These are phyloP conservation scores for Diadromus collaris DNA, from an alignment of 2,888 invertebrate species.

Conservation along the genomic window DNA sequence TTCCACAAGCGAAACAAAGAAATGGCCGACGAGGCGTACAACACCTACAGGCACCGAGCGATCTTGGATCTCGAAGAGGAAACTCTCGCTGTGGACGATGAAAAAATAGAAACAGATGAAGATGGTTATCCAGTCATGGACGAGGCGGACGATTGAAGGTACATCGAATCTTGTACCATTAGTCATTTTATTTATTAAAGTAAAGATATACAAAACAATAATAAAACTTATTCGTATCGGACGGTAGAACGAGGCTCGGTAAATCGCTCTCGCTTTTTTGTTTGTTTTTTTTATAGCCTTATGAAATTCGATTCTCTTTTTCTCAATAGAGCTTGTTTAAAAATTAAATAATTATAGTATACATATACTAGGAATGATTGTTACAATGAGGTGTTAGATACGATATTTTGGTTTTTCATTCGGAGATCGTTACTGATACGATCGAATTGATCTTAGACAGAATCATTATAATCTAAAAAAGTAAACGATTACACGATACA, in stretches of 20 bases:
- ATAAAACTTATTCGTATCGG: conserved; percentile 66
- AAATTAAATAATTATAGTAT: conserved; percentile 54
- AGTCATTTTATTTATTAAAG: conserved; percentile 60
- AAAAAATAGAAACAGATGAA: not conserved
- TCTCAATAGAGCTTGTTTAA: conserved; percentile 51
- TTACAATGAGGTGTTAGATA: conserved; percentile 51
- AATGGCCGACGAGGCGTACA: conserved; percentile 66
- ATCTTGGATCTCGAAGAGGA: conserved; percentile 31
- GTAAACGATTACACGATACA: conserved; percentile 6
- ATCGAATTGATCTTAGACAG: conserved; percentile 8
- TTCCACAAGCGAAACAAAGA: conserved; percentile 63
- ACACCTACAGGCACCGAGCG: conserved; percentile 65
- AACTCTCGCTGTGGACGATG: not conserved
- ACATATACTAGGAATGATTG: conserved; percentile 46
- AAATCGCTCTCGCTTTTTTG: conserved; percentile 30
- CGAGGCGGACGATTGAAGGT: not conserved
- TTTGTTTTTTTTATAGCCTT: conserved; percentile 41
- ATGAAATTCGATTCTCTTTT: conserved; percentile 16
- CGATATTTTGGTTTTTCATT: conserved; percentile 47
- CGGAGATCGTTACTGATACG: conserved; percentile 23
- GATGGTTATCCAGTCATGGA: conserved; percentile 16
- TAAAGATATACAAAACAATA: conserved; percentile 66
- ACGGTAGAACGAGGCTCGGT: conserved; percentile 65
- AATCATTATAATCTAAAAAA: conserved; percentile 15
- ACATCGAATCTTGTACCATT: conserved; percentile 28